Evolutionary conservation across 2,113 vertebrate species (phyloP).

Genomic region (Leptosomus discolor): DNA sequence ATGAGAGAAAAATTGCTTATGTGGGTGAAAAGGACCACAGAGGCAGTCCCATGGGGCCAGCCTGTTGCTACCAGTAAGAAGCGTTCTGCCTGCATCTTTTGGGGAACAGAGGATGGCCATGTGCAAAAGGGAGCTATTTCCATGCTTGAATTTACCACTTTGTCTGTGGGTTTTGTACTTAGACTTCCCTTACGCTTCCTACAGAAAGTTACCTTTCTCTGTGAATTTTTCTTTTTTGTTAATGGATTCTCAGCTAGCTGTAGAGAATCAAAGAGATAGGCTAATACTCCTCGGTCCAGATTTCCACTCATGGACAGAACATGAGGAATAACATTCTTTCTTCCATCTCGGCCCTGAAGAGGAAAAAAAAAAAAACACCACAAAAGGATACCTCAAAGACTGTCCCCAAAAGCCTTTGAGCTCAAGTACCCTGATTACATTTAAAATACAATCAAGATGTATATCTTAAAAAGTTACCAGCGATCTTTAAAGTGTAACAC

Average conservation of each 20-base stretch:
- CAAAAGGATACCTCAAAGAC: neutral
- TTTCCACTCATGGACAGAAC: slow-evolving; percentile 83
- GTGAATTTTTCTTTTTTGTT: slow-evolving; percentile 74
- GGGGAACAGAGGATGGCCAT: neutral
- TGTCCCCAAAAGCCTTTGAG: neutral
- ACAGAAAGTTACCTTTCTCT: slow-evolving; percentile 80
- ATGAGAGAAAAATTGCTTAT: neutral
- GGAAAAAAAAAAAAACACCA: neutral
- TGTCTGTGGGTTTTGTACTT: neutral
- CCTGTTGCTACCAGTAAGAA: neutral
- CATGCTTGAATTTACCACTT: neutral
- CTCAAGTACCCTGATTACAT: neutral
- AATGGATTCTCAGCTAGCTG: slow-evolving; percentile 81
- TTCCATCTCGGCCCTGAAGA: slow-evolving; percentile 83
- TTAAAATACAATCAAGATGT: neutral
- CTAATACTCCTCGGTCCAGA: slow-evolving; percentile 84
- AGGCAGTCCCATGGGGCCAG: neutral
- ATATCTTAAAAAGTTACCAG: neutral
- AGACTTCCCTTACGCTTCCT: neutral
- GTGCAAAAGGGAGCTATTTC: neutral
- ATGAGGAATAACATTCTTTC: slow-evolving; percentile 81
- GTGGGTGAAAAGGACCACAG: neutral
- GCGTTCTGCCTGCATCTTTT: fast-evolving
- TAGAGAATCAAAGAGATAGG: slow-evolving; percentile 86
- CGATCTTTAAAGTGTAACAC: neutral